A percentile compares a stretch with the other conserved stretches of the same genome.
phyloP scores from a whole-genome alignment of 2,888 invertebrate genomes.

The Platycheirus albimanus region DNA sequence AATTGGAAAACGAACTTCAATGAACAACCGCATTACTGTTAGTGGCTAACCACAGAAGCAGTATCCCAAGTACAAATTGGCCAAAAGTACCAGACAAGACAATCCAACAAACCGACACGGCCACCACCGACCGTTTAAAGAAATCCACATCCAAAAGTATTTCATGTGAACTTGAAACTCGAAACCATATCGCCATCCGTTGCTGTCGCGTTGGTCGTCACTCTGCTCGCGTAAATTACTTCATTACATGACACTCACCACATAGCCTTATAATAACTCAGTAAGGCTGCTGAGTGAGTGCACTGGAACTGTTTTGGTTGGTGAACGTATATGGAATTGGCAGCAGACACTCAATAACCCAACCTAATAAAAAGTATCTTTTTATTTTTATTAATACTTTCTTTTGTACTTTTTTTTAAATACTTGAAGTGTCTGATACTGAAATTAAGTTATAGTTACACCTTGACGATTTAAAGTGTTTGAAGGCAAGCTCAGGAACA shows the following conservation, averaged over 20 bases:
- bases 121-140: conserved; percentile 41
- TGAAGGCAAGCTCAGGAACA: conserved; percentile 21
- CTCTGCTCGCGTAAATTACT: conserved; percentile 50
- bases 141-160: conserved; percentile 57
- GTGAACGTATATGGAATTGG: conserved; percentile 10
- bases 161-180: conserved; percentile 68
- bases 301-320: neutral
- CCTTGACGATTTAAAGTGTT: conserved; percentile 22
- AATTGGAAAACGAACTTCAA: neutral
- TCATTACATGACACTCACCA: conserved; percentile 26
- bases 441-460: conserved; percentile 36
- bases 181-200: conserved; percentile 4
- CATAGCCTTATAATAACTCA: neutral
- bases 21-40: neutral
- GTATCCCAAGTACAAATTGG: neutral
- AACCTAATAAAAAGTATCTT: conserved; percentile 12
- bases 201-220: neutral
- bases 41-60: neutral
- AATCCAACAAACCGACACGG: conserved; percentile 13
- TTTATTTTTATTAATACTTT: conserved; percentile 43
- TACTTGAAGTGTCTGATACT: conserved; percentile 33
- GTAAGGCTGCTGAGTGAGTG: neutral
- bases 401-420: conserved; percentile 37
- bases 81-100: conserved; percentile 22
- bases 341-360: conserved; percentile 34